Evolutionary conservation across 2,888 invertebrate species (phyloP).

Genomic region (Sphinx pinastri): DNA sequence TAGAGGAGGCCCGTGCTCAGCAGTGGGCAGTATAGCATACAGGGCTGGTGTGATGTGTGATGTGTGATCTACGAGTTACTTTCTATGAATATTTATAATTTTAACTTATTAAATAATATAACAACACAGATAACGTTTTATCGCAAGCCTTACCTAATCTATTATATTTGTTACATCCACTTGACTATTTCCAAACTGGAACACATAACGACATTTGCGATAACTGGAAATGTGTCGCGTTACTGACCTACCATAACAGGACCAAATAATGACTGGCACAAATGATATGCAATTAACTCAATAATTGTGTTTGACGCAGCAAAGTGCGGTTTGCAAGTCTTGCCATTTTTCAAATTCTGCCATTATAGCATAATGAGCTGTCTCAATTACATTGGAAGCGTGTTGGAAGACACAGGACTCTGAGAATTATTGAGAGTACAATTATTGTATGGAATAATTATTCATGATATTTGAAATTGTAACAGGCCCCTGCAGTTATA

Average conservation of each 20-base stretch:
- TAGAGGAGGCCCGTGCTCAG: no score
- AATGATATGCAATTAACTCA: not conserved
- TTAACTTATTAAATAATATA: not conserved
- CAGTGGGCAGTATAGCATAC: no score
- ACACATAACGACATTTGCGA: slow-evolving; percentile 21
- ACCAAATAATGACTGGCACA: not conserved
- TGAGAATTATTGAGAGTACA: not conserved
- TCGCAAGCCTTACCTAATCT: not conserved
- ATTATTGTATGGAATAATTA: not conserved
- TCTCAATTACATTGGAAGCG: not conserved
- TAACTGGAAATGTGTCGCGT: slow-evolving; percentile 20
- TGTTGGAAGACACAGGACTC: not conserved
- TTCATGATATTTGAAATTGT: not conserved
- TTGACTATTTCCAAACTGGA: slow-evolving; percentile 12
- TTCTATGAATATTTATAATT: no score
- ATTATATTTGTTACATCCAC: slow-evolving; percentile 19
- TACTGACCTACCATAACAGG: slow-evolving; percentile 14
- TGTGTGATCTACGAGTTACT: no score
- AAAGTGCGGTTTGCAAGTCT: not conserved
- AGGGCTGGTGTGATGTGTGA: no score
- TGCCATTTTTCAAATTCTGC: not conserved
- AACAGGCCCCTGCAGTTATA: not conserved
- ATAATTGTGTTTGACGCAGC: slow-evolving; percentile 3
- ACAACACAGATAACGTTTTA: not conserved
- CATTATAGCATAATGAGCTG: not conserved